These are phyloP conservation scores for Siniperca chuatsi DNA, from an alignment of 2,113 vertebrate species.

Conservation along the genomic window DNA sequence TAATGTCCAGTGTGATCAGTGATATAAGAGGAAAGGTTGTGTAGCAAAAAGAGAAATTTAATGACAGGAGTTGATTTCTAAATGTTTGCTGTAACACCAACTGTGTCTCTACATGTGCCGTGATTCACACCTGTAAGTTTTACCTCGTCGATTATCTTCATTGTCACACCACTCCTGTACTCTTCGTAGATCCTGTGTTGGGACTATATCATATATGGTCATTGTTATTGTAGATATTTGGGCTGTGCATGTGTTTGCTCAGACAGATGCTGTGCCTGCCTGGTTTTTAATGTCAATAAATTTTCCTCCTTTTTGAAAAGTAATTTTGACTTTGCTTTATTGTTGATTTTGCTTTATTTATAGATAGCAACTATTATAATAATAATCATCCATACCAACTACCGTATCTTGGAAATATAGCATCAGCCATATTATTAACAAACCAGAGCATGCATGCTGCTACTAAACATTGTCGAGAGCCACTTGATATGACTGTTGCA, in stretches of 20 bases:
- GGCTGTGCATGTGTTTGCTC: conserved; percentile 56
- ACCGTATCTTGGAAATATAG: background rate
- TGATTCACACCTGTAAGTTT: conserved; percentile 6
- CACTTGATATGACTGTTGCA: background rate
- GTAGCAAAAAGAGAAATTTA: background rate
- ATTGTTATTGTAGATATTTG: conserved; percentile 51
- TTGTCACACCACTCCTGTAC: conserved; percentile 24
- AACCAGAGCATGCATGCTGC: background rate
- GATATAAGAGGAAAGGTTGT: background rate
- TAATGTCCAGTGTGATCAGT: background rate
- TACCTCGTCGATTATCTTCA: background rate
- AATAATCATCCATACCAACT: background rate
- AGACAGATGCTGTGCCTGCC: conserved; percentile 57
- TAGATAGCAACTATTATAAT: background rate
- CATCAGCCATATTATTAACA: background rate
- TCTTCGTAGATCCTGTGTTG: conserved; percentile 9
- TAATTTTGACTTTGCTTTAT: background rate
- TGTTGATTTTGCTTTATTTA: background rate
- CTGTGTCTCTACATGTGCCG: conserved; percentile 28
- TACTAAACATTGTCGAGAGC: background rate
- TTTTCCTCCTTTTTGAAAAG: conserved; percentile 26
- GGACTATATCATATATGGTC: conserved; percentile 47
- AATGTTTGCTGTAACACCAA: conserved; percentile 41
- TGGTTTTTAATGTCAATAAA: conserved; percentile 74
- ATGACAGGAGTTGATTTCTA: background rate